Base-by-base conservation (phyloP, 1,140 invertebrate genomes). In the Neuroterus valhalla region DNA sequence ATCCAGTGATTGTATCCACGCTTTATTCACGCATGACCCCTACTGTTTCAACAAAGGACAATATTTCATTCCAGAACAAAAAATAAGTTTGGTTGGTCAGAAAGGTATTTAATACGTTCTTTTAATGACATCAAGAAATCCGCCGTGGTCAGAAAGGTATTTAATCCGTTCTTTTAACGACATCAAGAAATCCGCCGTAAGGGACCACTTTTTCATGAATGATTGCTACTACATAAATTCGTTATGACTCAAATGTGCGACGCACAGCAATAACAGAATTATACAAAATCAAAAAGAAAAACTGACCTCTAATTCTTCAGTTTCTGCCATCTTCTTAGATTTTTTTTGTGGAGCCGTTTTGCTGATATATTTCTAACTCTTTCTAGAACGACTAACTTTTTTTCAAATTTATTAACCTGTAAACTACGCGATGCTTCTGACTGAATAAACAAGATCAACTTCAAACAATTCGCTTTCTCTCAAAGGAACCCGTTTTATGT, bases 251-350 rank as follows among this genome's bases (percentile, higher is more conserved):
- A 70, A 26, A 75, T 78, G 72, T 48, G 70, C 72, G 68, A 72
- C 70, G 69, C 69, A 67, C 70, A 62, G 12, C 17, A 23, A 44
- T 21, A 72, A n/a, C 38, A 73, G 45, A 48, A 67, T 44, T 6
- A 73, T 50, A 48, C 0, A 5, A 55, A 3, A 15, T 10, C 19
- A 31, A 6, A 50, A 4, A 55, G 50, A 15, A 44, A 15, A 66
- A 89, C 88, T 88, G 81, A 88, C 89, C 89, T 90, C 88, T 70
- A 90, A 78, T 76, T 89, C 88, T 66, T 89, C 88, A 66, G 83
- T 78, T 76, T 89, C 89, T 84, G 87, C 86, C 89, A 89, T 89
- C 82, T 89, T 90, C 82, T 80, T 87, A 42, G 75, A 76, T 81
- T 83, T 89, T 82, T 85, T 86, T 85, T 72, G 71, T 67, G 85